phyloP scores from a whole-genome alignment of 2,113 vertebrate species.

The Engystomops pustulosus region DNA sequence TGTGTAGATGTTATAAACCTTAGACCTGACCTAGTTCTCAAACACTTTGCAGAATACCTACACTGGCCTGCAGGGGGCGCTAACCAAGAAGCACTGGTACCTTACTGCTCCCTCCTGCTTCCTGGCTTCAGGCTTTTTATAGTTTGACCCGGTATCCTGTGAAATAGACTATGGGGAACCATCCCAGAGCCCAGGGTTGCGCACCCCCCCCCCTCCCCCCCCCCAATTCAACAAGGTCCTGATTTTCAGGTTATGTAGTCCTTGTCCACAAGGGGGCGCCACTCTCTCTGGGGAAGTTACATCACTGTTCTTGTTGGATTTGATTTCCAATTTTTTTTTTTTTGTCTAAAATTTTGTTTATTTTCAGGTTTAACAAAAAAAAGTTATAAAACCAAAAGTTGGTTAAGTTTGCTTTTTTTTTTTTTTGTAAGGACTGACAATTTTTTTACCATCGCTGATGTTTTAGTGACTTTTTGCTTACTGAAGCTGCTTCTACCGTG shows the following conservation, averaged over 20 bases:
- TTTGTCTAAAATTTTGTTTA: not conserved
- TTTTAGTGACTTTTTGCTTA: not conserved
- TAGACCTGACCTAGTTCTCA: not conserved
- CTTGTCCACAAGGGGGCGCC: not conserved
- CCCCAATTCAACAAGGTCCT: too few relatives aligned
- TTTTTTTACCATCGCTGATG: not conserved
- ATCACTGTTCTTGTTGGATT: not conserved
- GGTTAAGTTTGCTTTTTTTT: not conserved
- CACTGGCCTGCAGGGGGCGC: not conserved
- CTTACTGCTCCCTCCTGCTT: not conserved
- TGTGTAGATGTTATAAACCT: constrained; percentile 47
- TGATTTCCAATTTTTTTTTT: not conserved
- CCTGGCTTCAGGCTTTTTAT: not conserved
- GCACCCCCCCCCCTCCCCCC: too few relatives aligned
- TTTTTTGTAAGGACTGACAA: not conserved
- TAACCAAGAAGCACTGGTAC: not conserved
- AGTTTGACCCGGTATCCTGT: not conserved
- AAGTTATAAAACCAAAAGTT: not conserved
- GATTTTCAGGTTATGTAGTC: not conserved
- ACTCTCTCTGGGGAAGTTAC: too few relatives aligned
- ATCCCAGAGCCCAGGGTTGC: not conserved
- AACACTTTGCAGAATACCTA: not conserved
- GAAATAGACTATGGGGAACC: not conserved
- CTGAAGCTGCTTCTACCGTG: not conserved
- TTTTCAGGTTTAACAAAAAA: not conserved